Base-by-base conservation (phyloP, 2,888 invertebrate genomes). In the Thymelicus sylvestris region DNA sequence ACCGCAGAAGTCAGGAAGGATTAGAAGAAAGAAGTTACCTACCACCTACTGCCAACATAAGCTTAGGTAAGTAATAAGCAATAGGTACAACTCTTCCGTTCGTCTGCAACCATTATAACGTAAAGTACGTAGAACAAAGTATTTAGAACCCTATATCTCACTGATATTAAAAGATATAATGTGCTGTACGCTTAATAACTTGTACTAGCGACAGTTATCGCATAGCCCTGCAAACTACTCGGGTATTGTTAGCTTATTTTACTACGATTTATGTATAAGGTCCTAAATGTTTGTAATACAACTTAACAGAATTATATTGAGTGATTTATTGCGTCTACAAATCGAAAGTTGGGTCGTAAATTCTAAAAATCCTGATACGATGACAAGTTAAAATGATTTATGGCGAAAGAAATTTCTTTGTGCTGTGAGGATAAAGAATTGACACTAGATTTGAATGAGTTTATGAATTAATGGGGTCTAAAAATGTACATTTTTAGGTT, bases 171-270 rank as follows among this genome's bases (percentile, higher is more conserved):
- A 31, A 31, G 31, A 5, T 31, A 55, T 19, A 48, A 64, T 70
- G 60, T 70, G 70, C 65, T 39, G 65, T 10, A 39, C 7, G 41
- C 86, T 86, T 88, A 84, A 85, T 86, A 85, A 81, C 88, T 85
- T 87, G 89, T 89, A 82, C 57, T 24, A 44, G 19, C 84, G 86
- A 88, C 89, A 90, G 91, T 88, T 91, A 92, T 92, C 90, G 86
- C 83, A 82, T 84, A 77, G 83, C 85, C 79, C 80, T 81, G 79
- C 81, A 77, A 77, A 82, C 79, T 80, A 77, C 81, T 83, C 81
- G 81, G 79, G 83, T 81, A 86, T 87, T 86, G 86, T 86, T 82
- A 79, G 80, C 75, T 79, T 79, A 82, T 78, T 78, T 78, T 76
- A 79, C 74, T 77, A 72, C 71, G 64, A 74, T 75, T 75, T 73